phyloP scores from a whole-genome alignment of 1,140 invertebrate genomes.

The Diplogasteroides magnus region DNA sequence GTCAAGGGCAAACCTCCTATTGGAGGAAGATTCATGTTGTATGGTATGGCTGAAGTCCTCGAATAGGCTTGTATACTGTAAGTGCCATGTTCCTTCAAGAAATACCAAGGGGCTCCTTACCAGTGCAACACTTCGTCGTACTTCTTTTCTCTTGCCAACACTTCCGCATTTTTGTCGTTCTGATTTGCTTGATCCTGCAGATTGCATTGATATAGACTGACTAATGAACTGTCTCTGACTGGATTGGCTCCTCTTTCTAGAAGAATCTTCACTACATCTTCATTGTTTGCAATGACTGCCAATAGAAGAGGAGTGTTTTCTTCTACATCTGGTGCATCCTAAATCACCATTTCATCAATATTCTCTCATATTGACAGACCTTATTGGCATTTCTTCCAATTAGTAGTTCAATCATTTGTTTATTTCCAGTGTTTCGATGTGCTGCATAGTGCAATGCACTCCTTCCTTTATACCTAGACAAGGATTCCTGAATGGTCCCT shows the following conservation, averaged over 20 bases:
- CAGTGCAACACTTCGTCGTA: too few species aligned
- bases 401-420: neutral
- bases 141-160: too few species aligned
- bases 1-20: too few species aligned
- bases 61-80: too few species aligned
- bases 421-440: neutral
- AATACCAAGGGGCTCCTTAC: too few species aligned
- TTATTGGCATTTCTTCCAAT: neutral
- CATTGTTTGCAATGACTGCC: neutral
- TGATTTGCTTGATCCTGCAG: too few species aligned
- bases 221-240: too few species aligned
- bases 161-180: too few species aligned
- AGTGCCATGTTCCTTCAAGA: too few species aligned
- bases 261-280: neutral
- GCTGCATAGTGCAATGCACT: neutral
- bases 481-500: neutral
- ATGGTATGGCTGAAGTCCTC: too few species aligned
- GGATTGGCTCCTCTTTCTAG: neutral
- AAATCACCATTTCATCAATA: neutral
- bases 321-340: neutral
- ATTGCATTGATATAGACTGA: too few species aligned
- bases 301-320: neutral
- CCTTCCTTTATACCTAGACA: neutral
- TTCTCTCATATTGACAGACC: neutral
- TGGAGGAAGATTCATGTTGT: too few species aligned